Evolutionary conservation across 2,888 invertebrate species (phyloP).

Genomic region (Scaptomyza parva): DNA sequence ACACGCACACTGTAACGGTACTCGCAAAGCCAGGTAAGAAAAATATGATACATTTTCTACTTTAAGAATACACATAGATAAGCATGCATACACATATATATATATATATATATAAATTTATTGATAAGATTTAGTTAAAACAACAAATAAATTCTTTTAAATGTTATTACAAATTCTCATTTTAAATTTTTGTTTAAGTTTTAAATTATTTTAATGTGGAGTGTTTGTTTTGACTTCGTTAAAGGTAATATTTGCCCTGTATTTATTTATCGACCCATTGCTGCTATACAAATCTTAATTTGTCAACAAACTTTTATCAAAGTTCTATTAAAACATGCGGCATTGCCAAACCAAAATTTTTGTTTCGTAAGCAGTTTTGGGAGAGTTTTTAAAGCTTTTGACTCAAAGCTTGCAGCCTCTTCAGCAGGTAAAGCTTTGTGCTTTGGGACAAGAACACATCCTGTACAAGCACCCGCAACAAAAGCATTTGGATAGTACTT

Average conservation of each 20-base stretch:
- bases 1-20: conserved; percentile 51
- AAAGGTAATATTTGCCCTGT: neutral
- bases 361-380: neutral
- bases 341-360: conserved; percentile 24
- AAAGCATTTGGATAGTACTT: conserved; percentile 9
- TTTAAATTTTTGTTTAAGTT: no score
- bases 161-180: no score
- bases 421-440: neutral
- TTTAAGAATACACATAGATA: no score
- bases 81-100: no score
- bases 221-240: no score
- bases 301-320: conserved; percentile 19
- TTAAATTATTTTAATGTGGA: no score
- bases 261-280: conserved; percentile 6
- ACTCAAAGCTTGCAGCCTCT: conserved; percentile 3
- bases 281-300: neutral
- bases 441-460: conserved; percentile 17
- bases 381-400: conserved; percentile 13
- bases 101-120: no score
- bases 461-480: neutral
- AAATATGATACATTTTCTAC: neutral
- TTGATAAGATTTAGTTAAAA: neutral
- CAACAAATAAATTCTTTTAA: no score
- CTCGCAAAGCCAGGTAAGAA: conserved; percentile 53
- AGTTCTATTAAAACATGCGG: conserved; percentile 15